These are phyloP conservation scores for Scolanthus callimorphus DNA, from an alignment of 92 coral and sea anemone species.

Conservation along the genomic window DNA sequence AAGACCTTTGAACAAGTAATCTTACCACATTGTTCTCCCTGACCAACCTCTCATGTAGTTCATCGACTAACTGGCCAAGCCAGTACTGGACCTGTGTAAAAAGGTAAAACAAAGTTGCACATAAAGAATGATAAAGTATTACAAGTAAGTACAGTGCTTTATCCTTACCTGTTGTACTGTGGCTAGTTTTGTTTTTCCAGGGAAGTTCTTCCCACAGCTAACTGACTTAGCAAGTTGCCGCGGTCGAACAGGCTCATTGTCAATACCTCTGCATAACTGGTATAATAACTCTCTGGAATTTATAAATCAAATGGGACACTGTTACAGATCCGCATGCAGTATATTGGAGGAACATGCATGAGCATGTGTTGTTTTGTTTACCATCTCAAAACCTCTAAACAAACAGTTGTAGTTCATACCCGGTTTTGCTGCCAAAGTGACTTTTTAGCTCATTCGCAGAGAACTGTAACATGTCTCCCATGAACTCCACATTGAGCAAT, in stretches of 20 bases:
- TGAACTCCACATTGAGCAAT: slow-evolving; percentile 67
- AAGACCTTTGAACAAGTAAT: background rate
- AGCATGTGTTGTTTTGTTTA: no score
- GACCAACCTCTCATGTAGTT: slow-evolving; percentile 74
- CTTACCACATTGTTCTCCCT: slow-evolving; percentile 73
- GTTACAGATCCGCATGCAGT: background rate
- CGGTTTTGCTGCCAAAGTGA: slow-evolving; percentile 88
- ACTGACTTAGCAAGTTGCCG: slow-evolving; percentile 87
- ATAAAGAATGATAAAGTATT: no score
- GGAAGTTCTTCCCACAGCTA: slow-evolving; percentile 90
- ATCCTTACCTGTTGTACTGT: slow-evolving; percentile 69
- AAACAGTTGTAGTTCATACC: slow-evolving; percentile 51
- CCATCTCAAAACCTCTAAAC: background rate
- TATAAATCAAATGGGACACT: background rate
- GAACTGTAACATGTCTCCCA: slow-evolving; percentile 83
- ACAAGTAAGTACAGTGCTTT: no score
- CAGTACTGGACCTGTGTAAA: slow-evolving; percentile 63
- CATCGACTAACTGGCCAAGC: slow-evolving; percentile 80
- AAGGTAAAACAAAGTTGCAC: background rate
- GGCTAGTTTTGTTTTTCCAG: slow-evolving; percentile 80
- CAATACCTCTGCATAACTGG: slow-evolving; percentile 73
- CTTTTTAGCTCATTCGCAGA: slow-evolving; percentile 64
- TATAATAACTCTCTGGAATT: slow-evolving; percentile 64
- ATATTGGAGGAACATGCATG: no score
- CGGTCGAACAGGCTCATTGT: slow-evolving; percentile 80